Percentiles rank a stretch among this genome's conserved stretches.
Evolutionary conservation across 2,797 vertebrate species (phyloP).

Genomic region (Carcharodon carcharias): DNA sequence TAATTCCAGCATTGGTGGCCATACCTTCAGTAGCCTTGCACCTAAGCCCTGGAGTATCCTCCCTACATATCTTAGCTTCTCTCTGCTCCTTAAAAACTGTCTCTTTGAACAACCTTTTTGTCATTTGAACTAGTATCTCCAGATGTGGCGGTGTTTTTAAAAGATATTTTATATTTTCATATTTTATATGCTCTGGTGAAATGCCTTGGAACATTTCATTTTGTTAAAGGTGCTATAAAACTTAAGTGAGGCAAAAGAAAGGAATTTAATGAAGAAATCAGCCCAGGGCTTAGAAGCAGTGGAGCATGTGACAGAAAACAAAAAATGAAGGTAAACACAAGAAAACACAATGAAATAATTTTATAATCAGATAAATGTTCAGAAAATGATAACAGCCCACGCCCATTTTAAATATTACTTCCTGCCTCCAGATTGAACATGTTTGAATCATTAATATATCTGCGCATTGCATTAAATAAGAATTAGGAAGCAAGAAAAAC

Average conservation of each 20-base stretch:
- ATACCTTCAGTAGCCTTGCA: background rate
- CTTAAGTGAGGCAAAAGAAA: background rate
- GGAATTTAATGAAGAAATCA: background rate
- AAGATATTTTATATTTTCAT: too few relatives aligned
- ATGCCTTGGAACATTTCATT: background rate
- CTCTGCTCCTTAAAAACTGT: background rate
- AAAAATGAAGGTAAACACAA: background rate
- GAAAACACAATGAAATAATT: background rate
- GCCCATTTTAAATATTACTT: background rate
- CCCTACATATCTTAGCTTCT: too few relatives aligned
- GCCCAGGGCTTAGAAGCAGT: background rate
- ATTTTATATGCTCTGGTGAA: background rate
- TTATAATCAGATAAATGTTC: background rate
- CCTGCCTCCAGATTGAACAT: background rate
- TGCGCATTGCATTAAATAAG: background rate
- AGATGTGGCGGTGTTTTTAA: too few relatives aligned
- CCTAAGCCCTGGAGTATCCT: background rate
- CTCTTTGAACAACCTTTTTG: background rate
- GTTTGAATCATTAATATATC: background rate
- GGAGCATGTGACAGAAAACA: background rate
- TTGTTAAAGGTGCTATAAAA: background rate
- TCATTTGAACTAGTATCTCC: too few relatives aligned
- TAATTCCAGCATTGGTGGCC: background rate
- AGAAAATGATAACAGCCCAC: background rate
- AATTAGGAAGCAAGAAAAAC: background rate